These are phyloP conservation scores for Sebastes hopkinsi DNA, from an alignment of 2,797 vertebrate genomes.

Conservation along the genomic window DNA sequence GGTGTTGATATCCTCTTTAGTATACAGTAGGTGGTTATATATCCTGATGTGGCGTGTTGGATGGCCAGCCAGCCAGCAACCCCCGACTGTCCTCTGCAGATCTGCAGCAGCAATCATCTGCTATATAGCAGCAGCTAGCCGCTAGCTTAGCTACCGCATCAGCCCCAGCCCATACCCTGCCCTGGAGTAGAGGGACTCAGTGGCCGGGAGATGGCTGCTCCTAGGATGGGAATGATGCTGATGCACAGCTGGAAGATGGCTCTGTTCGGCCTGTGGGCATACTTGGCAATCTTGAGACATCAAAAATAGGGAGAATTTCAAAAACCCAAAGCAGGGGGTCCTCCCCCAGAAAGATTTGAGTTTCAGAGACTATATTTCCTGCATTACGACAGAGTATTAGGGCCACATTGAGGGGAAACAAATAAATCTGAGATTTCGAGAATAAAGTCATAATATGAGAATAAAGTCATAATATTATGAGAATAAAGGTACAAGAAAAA, in stretches of 20 bases:
- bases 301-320: no score
- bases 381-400: no score
- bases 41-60: not conserved
- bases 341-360: no score
- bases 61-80: slow-evolving; percentile 8
- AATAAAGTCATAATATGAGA: no score
- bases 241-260: slow-evolving; percentile 33
- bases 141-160: slow-evolving; percentile 68
- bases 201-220: slow-evolving; percentile 39
- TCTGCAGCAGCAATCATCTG: slow-evolving; percentile 64
- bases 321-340: no score
- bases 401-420: no score
- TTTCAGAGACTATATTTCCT: no score
- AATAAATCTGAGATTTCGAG: no score
- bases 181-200: slow-evolving; percentile 45
- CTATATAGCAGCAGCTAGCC: slow-evolving; percentile 41
- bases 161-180: slow-evolving; percentile 73
- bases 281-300: no score
- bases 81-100: slow-evolving; percentile 49
- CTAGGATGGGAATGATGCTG: slow-evolving; percentile 3
- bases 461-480: no score
- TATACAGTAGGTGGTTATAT: not conserved
- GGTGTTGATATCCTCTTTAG: not conserved
- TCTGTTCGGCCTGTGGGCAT: not conserved
- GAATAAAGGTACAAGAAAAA: no score